A percentile compares a stretch with the other conserved stretches of the same genome.
Evolutionary conservation across 2,888 invertebrate genomes (phyloP).

Genomic region (Meteorus cinctellus): DNA sequence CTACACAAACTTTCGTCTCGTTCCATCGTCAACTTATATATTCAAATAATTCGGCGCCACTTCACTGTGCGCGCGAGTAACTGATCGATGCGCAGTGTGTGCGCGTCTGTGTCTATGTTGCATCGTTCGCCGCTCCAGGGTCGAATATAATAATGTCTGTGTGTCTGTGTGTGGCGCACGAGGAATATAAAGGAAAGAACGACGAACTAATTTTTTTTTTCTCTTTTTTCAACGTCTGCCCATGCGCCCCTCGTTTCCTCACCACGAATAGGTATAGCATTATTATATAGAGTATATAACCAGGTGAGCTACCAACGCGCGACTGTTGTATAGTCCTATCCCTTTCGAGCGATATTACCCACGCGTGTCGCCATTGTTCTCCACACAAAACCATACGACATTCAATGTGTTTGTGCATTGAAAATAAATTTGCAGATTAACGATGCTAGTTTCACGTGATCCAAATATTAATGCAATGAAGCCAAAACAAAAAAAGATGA

Average conservation of each 20-base stretch:
- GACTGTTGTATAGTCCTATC: neutral
- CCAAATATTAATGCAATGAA: conserved; percentile 3
- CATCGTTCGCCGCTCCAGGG: neutral
- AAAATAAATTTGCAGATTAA: neutral
- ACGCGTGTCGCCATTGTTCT: conserved; percentile 38
- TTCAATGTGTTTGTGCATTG: neutral
- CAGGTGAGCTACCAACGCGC: conserved; percentile 18
- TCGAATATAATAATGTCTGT: neutral
- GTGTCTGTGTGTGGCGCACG: neutral
- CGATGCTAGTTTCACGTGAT: neutral
- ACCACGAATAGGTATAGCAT: conserved; percentile 1
- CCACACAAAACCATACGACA: conserved; percentile 20
- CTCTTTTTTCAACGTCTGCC: conserved; percentile 3
- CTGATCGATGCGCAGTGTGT: conserved; percentile 1
- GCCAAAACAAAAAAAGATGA: neutral
- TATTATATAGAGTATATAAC: conserved; percentile 3
- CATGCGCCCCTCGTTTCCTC: neutral
- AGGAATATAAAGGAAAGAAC: conserved; percentile 2
- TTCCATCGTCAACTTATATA: neutral
- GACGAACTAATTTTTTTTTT: neutral
- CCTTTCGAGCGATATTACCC: conserved; percentile 28
- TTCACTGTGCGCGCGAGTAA: neutral
- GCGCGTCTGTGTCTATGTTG: neutral
- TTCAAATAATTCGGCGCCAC: neutral
- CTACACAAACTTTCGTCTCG: neutral